Evolutionary conservation across 2,797 vertebrate genomes (phyloP).

Genomic region (Limnodromus scolopaceus): DNA sequence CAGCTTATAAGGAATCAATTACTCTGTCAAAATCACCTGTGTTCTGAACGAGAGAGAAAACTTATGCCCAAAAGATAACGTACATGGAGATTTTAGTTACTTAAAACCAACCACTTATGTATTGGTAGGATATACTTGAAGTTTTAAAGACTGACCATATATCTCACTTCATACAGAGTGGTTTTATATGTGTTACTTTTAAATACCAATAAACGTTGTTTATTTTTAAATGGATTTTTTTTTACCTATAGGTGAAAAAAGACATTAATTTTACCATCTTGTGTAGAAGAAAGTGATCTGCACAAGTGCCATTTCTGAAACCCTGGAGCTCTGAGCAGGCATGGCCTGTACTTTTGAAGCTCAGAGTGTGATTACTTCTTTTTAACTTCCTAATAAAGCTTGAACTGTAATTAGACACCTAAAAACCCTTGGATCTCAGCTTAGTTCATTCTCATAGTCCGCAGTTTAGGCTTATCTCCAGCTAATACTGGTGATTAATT

Average conservation of each 20-base stretch:
- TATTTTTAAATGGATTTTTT: not conserved
- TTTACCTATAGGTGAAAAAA: not conserved
- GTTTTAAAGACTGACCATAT: not conserved
- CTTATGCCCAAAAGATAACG: not conserved
- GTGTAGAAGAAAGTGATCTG: not conserved
- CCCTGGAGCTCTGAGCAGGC: not conserved
- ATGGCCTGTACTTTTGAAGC: not conserved
- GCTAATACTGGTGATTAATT: not conserved
- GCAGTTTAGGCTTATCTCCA: not conserved
- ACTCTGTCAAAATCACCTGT: not conserved
- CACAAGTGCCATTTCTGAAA: not conserved
- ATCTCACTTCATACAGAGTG: not conserved
- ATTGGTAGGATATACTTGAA: not conserved
- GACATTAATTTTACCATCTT: not conserved
- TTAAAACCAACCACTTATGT: not conserved
- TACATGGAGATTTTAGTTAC: not conserved
- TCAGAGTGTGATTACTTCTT: not conserved
- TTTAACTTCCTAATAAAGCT: not conserved
- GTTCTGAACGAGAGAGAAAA: not conserved
- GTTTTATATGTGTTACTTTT: not conserved
- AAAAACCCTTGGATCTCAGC: not conserved
- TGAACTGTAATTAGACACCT: not conserved
- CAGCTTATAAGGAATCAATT: not conserved
- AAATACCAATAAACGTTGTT: not conserved
- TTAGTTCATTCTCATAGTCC: not conserved